Evolutionary conservation across 2,888 invertebrate genomes (phyloP).

Genomic region (Drosophila kokeensis): DNA sequence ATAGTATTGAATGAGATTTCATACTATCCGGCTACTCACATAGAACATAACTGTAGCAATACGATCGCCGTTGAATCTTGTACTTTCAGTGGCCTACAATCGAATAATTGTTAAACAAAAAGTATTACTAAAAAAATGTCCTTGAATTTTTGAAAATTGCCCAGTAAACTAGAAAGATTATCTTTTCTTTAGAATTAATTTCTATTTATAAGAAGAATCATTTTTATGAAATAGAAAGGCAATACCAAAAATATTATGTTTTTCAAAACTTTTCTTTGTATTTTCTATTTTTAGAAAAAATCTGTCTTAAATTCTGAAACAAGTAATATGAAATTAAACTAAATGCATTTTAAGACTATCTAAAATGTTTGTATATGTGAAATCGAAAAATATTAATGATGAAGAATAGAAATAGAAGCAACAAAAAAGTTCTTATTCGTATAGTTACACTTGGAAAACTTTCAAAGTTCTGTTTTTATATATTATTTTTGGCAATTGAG

Average conservation of each 20-base stretch:
- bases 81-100: constrained; percentile 43
- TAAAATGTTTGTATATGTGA: too few relatives aligned
- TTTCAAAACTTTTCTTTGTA: too few relatives aligned
- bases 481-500: background rate
- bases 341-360: too few relatives aligned
- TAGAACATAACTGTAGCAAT: constrained; percentile 98
- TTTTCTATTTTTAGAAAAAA: too few relatives aligned
- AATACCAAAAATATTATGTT: too few relatives aligned
- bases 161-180: too few relatives aligned
- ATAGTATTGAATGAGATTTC: background rate
- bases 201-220: background rate
- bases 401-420: too few relatives aligned
- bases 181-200: too few relatives aligned
- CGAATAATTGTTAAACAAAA: background rate
- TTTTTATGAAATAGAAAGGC: background rate
- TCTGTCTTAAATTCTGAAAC: too few relatives aligned
- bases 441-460: background rate
- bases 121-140: background rate
- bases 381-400: too few relatives aligned
- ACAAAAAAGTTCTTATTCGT: background rate
- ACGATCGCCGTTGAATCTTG: constrained; percentile 90
- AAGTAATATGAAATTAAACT: too few relatives aligned
- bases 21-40: constrained; percentile 88
- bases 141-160: background rate
- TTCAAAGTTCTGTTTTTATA: background rate